phyloP scores from a whole-genome alignment of 2,888 invertebrate genomes.

The Folsomia candida region DNA sequence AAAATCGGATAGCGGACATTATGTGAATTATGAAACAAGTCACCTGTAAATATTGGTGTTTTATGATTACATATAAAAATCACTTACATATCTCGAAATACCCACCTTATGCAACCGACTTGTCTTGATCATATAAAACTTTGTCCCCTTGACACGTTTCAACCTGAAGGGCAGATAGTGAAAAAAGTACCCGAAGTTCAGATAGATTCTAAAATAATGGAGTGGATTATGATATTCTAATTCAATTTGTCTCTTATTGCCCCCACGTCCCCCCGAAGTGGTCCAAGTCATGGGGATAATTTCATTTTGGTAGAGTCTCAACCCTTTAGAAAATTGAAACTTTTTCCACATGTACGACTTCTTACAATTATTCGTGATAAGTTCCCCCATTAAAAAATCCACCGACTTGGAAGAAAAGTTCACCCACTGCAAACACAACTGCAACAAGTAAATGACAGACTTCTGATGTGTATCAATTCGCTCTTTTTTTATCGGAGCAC shows the following conservation, averaged over 20 bases:
- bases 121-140: not conserved
- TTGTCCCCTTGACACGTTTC: not conserved
- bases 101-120: not conserved
- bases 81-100: too few species aligned
- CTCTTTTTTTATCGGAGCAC: too few species aligned
- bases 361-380: too few species aligned
- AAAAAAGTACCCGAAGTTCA: not conserved
- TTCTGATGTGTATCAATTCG: too few species aligned
- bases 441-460: too few species aligned
- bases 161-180: not conserved
- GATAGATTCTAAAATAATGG: not conserved
- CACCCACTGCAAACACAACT: too few species aligned
- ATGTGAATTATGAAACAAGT: not conserved
- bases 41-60: conserved; percentile 3
- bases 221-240: not conserved
- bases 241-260: not conserved
- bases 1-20: not conserved
- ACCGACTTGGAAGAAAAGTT: too few species aligned
- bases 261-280: not conserved
- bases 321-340: not conserved
- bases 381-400: too few species aligned
- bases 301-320: not conserved
- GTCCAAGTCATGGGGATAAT: not conserved
- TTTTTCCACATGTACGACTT: too few species aligned
- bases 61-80: too few species aligned